Evolutionary conservation across 2,797 vertebrate species (phyloP).

Genomic region (Fistularia tabacaria): DNA sequence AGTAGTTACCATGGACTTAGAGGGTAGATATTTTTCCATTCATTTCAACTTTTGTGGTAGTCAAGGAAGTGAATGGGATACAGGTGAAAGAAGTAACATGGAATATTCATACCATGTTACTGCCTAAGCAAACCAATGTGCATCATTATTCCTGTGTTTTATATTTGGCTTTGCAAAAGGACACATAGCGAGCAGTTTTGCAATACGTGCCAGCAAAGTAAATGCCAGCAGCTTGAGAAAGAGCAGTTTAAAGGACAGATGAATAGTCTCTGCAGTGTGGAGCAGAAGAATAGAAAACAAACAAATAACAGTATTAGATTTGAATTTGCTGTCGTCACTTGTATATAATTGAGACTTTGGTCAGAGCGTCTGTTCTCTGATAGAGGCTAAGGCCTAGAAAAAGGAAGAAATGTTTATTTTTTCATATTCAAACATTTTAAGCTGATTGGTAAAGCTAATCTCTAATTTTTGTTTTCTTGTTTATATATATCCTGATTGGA

Average conservation of each 20-base stretch:
- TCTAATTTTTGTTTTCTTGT: conserved; percentile 18
- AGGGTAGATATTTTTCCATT: conserved; percentile 16
- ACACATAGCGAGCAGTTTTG: conserved; percentile 18
- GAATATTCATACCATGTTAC: conserved; percentile 14
- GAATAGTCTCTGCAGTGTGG: conserved; percentile 43
- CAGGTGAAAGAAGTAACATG: conserved; percentile 25
- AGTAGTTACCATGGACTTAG: conserved; percentile 32
- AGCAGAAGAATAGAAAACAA: conserved; percentile 58
- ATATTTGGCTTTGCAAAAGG: conserved; percentile 31
- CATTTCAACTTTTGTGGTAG: conserved; percentile 12
- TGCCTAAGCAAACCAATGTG: conserved; percentile 5
- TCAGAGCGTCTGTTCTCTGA: conserved; percentile 27
- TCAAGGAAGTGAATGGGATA: conserved; percentile 11
- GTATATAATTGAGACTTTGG: conserved; percentile 42
- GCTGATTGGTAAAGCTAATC: conserved; percentile 23
- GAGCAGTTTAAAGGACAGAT: conserved; percentile 43
- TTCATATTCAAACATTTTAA: conserved; percentile 25
- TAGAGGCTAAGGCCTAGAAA: conserved; percentile 31
- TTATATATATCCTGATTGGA: conserved; percentile 6
- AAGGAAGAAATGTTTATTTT: conserved; percentile 28
- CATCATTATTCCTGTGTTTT: not conserved
- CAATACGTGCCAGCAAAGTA: conserved; percentile 24
- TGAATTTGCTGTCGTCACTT: conserved; percentile 55
- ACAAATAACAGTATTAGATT: conserved; percentile 59
- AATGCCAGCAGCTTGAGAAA: conserved; percentile 53